Evolutionary conservation across 2,797 vertebrate genomes (phyloP), one percentile per base, ranked within the genome.

Genomic region (Gobionotothen gibberifrons): DNA sequence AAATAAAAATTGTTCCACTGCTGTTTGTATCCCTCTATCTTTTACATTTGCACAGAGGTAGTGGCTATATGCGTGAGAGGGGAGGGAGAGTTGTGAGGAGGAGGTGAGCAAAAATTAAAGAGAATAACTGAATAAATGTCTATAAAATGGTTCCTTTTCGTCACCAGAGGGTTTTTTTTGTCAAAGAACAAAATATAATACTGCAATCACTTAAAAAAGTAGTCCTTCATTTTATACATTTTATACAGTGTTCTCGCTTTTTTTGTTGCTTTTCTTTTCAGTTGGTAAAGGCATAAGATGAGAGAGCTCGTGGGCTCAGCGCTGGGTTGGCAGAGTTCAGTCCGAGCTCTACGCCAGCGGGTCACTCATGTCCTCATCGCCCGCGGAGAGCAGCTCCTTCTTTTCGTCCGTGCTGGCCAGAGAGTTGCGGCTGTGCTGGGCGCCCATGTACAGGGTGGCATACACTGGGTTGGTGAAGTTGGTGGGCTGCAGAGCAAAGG

Each of bases 171-270:
- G 89, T 86, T 92, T 87, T 84, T 90, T 90, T 82, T 51, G 76
- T 93, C 80, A 93, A 94, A 95, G 95, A 95, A 96, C 95, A 94
- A 95, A 96, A 96, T 96, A 97, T 97, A 98, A 98, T 97, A 98
- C 97, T 98, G 97, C 96, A 94, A 94, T 98, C 96, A 98, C 96
- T 97, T 98, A 98, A 95, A 99, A 98, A 98, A 97, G 96, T 97
- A 97, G 95, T 98, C 96, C 97, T 97, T 98, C 96, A 97, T 97
- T 93, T 94, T 98, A 95, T 97, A 98, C 97, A 98, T 94, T 98
- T 98, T 98, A 95, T 98, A 99, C 97, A 99, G 92, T 94, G 91
- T 94, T 95, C 93, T 91, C 73, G 84, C 90, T 92, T 93, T 88
- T 89, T 87, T 86, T 92, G 86, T 92, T 85, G 87, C 74, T 92